A percentile compares a stretch with the other conserved stretches of the same genome.
These are phyloP conservation scores for Pseudachorutes palmiensis DNA, from an alignment of 1,140 invertebrate genomes.

Conservation along the genomic window DNA sequence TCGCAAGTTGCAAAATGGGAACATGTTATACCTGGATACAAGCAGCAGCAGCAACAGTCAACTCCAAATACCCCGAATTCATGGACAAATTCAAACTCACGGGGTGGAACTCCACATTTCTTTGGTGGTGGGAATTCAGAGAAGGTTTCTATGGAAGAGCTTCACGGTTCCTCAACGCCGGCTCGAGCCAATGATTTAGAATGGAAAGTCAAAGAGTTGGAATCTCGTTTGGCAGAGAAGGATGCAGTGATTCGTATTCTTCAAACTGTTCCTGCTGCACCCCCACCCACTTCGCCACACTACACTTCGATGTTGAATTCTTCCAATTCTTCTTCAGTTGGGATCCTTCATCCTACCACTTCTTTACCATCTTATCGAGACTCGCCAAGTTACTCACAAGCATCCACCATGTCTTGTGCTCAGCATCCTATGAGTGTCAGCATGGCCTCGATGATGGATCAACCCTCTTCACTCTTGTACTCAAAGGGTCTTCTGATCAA, in stretches of 20 bases:
- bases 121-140: conserved; percentile 22
- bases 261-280: conserved; percentile 49
- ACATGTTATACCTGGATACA: conserved; percentile 47
- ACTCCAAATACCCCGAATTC: conserved; percentile 36
- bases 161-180: conserved; percentile 57
- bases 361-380: conserved; percentile 24
- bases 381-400: conserved; percentile 29
- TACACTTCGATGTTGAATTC: conserved; percentile 12
- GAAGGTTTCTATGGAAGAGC: conserved; percentile 1
- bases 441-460: conserved; percentile 17
- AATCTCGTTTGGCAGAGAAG: conserved; percentile 75
- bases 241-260: conserved; percentile 84
- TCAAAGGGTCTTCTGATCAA: conserved; percentile 24
- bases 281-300: conserved; percentile 7
- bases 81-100: conserved; percentile 30
- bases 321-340: conserved; percentile 15
- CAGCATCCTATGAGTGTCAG: conserved; percentile 18
- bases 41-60: conserved; percentile 14
- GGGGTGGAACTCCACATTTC: conserved; percentile 35
- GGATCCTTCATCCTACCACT: conserved; percentile 11
- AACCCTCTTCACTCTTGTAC: conserved; percentile 24
- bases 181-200: conserved; percentile 75
- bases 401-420: neutral
- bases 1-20: conserved; percentile 33
- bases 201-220: conserved; percentile 74